Base-by-base conservation (phyloP, 2,797 vertebrate genomes). In the Mormyrus proboscirostris region DNA sequence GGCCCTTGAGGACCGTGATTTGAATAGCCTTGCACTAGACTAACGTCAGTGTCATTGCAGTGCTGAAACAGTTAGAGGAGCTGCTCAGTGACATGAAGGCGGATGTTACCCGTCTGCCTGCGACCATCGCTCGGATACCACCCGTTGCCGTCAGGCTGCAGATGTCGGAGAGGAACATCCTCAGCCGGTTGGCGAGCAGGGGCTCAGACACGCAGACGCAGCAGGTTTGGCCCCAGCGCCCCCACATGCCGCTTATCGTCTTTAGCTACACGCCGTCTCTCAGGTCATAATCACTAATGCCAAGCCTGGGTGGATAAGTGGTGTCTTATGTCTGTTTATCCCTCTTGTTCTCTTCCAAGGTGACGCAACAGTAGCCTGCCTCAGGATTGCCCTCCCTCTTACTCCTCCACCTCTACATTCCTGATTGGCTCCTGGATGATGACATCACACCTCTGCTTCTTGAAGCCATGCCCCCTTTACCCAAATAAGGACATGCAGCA, bases 1-100 rank as follows among this genome's bases (percentile, higher is more conserved):
- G 29, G 29, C 29, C 29, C 29, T 33, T 33, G 29, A 33, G 29
- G 29, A 33, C 29, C 29, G 29, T 2, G 29, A 0, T 33, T 33
- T 33, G 29, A 33, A 33, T 2, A 33, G 29, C 29, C 29, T 2
- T 33, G 29, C 29, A 33, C 86, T 59, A 88, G 41, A 47, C 19
- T 44, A 41, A 82, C 2, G 0, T 47, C 19, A 41, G 9, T 47
- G 16, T 82, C 90, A 87, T 84, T 92, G 41, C 92, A 99, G 99
- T 99, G 93, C 96, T 99, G 92, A 99, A 99, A 96, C 99, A 99
- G 94, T 95, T 99, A n/a, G 99, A 99, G 95, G 99, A 99, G 93
- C 95, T 99, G 88, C 93, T 99, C 92, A 99, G 99, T 89, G 98
- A 99, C 95, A 99, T 99, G 98, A 99, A 99, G 94, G 98, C 98